phyloP scores from a whole-genome alignment of 2,888 invertebrate species.

The Perizoma affinitatum region DNA sequence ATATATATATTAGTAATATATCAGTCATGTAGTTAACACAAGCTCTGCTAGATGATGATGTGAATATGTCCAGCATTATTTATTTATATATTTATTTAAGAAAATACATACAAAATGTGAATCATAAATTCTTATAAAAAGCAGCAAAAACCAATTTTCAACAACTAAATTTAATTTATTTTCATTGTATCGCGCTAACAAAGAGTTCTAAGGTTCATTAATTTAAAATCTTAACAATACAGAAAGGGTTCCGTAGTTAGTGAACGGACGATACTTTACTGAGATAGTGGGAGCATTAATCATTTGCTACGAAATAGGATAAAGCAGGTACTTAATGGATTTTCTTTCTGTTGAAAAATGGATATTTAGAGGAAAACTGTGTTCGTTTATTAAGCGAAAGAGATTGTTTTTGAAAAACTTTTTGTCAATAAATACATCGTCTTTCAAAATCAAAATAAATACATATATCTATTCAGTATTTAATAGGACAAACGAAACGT shows the following conservation, averaged over 20 bases:
- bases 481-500: too few relatives aligned
- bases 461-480: too few relatives aligned
- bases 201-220: slow-evolving; percentile 56
- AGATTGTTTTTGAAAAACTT: too few relatives aligned
- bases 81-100: too few relatives aligned
- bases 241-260: slow-evolving; percentile 48
- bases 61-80: too few relatives aligned
- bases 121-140: too few relatives aligned
- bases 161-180: slow-evolving; percentile 51
- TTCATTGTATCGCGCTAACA: slow-evolving; percentile 52
- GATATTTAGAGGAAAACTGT: slow-evolving; percentile 20
- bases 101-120: too few relatives aligned
- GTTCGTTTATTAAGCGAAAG: background rate
- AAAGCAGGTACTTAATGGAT: slow-evolving; percentile 39
- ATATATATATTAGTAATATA: too few relatives aligned
- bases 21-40: too few relatives aligned
- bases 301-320: slow-evolving; percentile 48
- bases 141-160: slow-evolving; percentile 18
- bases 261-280: slow-evolving; percentile 41
- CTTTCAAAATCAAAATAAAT: too few relatives aligned
- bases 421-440: too few relatives aligned
- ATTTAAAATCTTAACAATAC: slow-evolving; percentile 66
- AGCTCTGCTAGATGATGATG: too few relatives aligned
- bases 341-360: slow-evolving; percentile 41
- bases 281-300: slow-evolving; percentile 49